Conservation (phyloP, 2,113 vertebrate species). For the Porphyrio hochstetteri region DNA sequence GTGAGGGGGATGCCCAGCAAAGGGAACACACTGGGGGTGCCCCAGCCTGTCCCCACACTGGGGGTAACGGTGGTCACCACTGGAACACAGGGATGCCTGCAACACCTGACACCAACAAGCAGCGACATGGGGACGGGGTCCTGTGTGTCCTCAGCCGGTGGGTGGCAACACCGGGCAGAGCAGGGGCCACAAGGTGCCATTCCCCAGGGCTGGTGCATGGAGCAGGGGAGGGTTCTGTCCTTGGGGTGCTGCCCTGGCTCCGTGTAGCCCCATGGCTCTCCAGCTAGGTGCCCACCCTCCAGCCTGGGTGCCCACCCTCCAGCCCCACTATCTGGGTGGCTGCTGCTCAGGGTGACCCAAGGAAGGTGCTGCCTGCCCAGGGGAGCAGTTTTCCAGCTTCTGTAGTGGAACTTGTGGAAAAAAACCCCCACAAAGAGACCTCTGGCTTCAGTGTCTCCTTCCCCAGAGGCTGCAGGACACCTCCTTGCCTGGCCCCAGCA, state of each 20-base stretch:
- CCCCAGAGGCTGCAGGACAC: neutral
- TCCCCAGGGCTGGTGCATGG: rapidly evolving
- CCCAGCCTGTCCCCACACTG: neutral
- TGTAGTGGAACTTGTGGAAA: neutral
- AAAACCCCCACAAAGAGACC: neutral
- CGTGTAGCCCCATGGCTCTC: neutral
- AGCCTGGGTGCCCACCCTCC: neutral
- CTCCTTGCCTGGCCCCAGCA: neutral
- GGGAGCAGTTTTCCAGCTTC: neutral
- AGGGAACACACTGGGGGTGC: neutral
- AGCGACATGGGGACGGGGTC: neutral
- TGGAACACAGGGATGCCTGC: neutral
- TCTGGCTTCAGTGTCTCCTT: neutral
- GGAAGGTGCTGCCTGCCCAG: neutral
- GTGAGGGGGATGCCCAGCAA: neutral
- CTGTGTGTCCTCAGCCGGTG: neutral
- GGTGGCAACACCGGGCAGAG: neutral
- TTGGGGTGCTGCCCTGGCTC: neutral
- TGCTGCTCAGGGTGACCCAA: neutral
- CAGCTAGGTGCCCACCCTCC: neutral
- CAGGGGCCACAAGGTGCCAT: neutral
- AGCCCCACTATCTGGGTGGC: rapidly evolving
- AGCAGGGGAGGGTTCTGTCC: neutral
- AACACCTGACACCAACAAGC: neutral
- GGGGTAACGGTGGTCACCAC: neutral